Evolutionary conservation across 2,113 vertebrate species (phyloP).

Genomic region (Cheirogaleus medius): DNA sequence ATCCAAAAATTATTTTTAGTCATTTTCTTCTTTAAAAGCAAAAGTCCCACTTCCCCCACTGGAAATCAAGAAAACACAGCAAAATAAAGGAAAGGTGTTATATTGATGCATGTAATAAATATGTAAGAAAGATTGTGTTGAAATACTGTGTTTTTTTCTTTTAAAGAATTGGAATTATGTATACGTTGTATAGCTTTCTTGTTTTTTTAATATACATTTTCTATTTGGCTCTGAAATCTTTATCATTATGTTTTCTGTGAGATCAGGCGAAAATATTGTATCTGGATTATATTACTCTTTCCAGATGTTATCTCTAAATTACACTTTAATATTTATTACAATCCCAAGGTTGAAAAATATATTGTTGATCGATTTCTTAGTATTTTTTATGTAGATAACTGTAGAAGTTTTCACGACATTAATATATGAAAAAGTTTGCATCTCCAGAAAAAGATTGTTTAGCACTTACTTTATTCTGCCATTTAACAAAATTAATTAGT

Average conservation of each 20-base stretch:
- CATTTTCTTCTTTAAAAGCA: background rate
- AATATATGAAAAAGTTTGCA: background rate
- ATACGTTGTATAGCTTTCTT: background rate
- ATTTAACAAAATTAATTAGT: constrained; percentile 13
- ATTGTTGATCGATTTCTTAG: background rate
- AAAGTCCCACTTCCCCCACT: background rate
- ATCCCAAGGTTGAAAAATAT: background rate
- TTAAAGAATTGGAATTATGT: background rate
- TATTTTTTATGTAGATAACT: background rate
- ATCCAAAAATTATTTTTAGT: background rate
- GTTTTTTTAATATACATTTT: background rate
- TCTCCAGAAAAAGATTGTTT: background rate
- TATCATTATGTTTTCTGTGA: background rate
- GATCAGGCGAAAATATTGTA: background rate
- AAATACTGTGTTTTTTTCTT: background rate
- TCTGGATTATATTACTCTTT: background rate
- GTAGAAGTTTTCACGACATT: background rate
- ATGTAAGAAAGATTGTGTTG: background rate
- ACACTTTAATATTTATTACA: background rate
- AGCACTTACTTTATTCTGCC: background rate
- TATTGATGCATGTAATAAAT: background rate
- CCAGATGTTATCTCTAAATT: background rate
- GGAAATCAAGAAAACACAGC: constrained; percentile 5
- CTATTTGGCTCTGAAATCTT: background rate
- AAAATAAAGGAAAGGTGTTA: background rate